Evolutionary conservation across 1,140 invertebrate genomes (phyloP).

Genomic region (Conus ventricosus): DNA sequence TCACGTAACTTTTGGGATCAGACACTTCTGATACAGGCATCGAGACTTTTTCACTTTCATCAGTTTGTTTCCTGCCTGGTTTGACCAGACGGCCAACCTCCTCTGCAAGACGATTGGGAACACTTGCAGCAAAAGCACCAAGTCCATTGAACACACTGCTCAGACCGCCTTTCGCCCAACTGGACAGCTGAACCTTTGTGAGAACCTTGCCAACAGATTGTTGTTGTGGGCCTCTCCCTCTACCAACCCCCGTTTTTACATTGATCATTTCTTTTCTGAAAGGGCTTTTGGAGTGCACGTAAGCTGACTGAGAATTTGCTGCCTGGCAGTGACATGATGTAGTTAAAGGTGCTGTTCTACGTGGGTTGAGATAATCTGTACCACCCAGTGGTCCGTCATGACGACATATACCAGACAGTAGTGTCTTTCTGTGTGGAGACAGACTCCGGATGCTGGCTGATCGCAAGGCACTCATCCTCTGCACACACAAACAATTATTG

Average conservation of each 20-base stretch:
- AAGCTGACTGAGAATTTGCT: neutral
- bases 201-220: conserved; percentile 25
- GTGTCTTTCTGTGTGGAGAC: conserved; percentile 12
- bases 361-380: neutral
- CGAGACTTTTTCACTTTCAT: neutral
- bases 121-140: conserved; percentile 1
- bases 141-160: conserved; percentile 17
- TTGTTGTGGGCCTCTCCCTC: neutral
- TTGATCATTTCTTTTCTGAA: neutral
- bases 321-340: neutral
- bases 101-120: conserved; percentile 13
- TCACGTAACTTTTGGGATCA: neutral
- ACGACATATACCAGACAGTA: neutral
- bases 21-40: neutral
- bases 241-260: neutral
- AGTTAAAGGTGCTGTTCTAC: neutral
- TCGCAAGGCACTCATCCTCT: conserved; percentile 8
- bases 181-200: conserved; percentile 10
- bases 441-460: neutral
- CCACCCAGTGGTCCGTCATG: neutral
- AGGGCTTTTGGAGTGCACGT: neutral
- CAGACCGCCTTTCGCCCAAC: conserved; percentile 21
- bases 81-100: conserved; percentile 25
- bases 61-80: conserved; percentile 13
- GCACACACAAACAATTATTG: neutral